These are phyloP conservation scores for Carassius carassius DNA, from an alignment of 2,113 vertebrate species.

Conservation along the genomic window DNA sequence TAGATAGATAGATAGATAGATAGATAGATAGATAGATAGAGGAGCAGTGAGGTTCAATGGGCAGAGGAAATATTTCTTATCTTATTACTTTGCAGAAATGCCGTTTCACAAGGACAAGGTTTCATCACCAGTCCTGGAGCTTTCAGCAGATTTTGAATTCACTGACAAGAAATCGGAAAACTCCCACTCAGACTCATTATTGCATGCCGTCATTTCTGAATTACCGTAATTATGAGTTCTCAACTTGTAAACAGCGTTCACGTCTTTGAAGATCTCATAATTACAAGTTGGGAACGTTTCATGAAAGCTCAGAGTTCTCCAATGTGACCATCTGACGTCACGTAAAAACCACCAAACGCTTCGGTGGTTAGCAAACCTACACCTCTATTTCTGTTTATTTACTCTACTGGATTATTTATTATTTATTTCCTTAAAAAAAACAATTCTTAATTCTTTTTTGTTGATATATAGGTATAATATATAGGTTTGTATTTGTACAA, in stretches of 20 bases:
- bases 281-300: background rate
- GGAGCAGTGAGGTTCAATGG: too few relatives aligned
- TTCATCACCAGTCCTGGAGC: background rate
- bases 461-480: too few relatives aligned
- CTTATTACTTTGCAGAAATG: background rate
- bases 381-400: background rate
- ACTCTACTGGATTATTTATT: background rate
- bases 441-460: too few relatives aligned
- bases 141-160: background rate
- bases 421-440: background rate
- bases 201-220: background rate
- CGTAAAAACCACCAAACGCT: background rate
- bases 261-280: background rate
- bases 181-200: background rate
- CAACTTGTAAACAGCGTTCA: background rate
- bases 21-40: too few relatives aligned
- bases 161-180: background rate
- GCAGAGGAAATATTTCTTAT: too few relatives aligned
- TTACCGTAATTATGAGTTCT: conserved; percentile 1
- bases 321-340: background rate
- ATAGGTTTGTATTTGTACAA: too few relatives aligned
- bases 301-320: background rate
- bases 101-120: background rate
- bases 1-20: too few relatives aligned
- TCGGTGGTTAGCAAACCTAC: background rate